Evolutionary conservation across 2,797 vertebrate species (phyloP).

Genomic region (Enteromius unitaeniatus): DNA sequence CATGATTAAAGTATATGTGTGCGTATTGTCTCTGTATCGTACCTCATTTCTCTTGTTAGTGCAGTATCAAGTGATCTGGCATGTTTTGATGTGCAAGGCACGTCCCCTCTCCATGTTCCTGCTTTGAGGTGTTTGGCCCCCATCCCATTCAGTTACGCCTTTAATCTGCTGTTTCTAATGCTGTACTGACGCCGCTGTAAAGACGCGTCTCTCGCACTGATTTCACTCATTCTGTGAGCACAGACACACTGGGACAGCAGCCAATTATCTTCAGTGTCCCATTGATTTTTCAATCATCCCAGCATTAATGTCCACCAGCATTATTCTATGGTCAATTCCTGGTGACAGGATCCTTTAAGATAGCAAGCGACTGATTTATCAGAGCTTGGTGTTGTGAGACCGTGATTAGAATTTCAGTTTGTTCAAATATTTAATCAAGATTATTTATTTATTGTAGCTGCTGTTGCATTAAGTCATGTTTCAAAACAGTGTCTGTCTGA

Average conservation of each 20-base stretch:
- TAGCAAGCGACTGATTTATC: not conserved
- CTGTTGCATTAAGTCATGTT: not conserved
- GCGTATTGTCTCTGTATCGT: constrained; percentile 5
- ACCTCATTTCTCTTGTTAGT: not conserved
- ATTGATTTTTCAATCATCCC: constrained; percentile 44
- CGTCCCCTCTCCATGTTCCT: constrained; percentile 7
- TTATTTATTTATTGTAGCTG: not conserved
- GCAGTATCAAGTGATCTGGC: not conserved
- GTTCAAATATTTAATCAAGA: not conserved
- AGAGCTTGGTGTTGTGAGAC: not conserved
- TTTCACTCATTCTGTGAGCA: constrained; percentile 14
- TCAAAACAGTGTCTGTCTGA: not conserved
- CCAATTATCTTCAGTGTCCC: constrained; percentile 44
- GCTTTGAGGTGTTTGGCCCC: constrained; percentile 22
- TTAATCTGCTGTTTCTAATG: constrained; percentile 53
- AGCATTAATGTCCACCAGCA: constrained; percentile 11
- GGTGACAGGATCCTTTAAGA: not conserved
- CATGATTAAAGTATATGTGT: not conserved
- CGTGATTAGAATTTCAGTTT: constrained; percentile 1
- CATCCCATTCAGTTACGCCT: constrained; percentile 25
- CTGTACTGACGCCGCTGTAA: constrained; percentile 18
- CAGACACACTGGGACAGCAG: constrained; percentile 6
- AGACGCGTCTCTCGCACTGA: constrained; percentile 21
- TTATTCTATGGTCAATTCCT: constrained; percentile 25
- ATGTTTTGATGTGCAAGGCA: constrained; percentile 37